Percentiles rank a stretch among this genome's conserved stretches.
These are phyloP conservation scores for Mesoclemmys tuberculata DNA, from an alignment of 2,113 vertebrate genomes.

Conservation along the genomic window DNA sequence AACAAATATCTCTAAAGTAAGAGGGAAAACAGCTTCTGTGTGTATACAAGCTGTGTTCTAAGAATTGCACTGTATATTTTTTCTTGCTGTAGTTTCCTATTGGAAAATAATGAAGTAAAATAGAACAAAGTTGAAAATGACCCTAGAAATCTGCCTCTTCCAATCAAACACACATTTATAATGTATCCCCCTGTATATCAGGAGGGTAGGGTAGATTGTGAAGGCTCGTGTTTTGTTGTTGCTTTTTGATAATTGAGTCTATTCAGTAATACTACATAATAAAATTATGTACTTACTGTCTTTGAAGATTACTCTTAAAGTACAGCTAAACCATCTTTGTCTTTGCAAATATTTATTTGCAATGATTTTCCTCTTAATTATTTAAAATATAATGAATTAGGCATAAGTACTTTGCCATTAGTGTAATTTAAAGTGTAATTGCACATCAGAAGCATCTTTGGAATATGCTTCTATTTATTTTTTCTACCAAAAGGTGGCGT, in stretches of 20 bases:
- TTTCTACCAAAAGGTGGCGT: slow-evolving; percentile 81
- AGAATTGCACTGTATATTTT: not conserved
- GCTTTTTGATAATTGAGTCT: not conserved
- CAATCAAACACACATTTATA: not conserved
- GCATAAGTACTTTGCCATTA: slow-evolving; percentile 65
- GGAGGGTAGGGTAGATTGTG: not conserved
- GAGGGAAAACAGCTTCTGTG: not conserved
- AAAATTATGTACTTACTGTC: not conserved
- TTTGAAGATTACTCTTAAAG: not conserved
- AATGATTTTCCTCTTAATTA: slow-evolving; percentile 19
- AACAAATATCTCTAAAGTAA: not conserved
- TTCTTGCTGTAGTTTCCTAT: not conserved
- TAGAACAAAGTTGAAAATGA: not conserved
- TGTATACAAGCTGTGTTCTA: not conserved
- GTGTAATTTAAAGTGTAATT: slow-evolving; percentile 73
- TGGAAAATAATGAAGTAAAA: not conserved
- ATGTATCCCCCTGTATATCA: not conserved
- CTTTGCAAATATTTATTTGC: slow-evolving; percentile 70
- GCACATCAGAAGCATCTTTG: slow-evolving; percentile 41
- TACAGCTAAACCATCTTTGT: not conserved
- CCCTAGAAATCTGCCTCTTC: not conserved
- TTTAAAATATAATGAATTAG: slow-evolving; percentile 71
- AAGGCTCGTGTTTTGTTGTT: not conserved
- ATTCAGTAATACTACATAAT: not conserved
- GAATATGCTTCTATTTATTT: slow-evolving; percentile 51